Conservation (phyloP, 2,888 invertebrate species). For the Poecilus cupreus region DNA sequence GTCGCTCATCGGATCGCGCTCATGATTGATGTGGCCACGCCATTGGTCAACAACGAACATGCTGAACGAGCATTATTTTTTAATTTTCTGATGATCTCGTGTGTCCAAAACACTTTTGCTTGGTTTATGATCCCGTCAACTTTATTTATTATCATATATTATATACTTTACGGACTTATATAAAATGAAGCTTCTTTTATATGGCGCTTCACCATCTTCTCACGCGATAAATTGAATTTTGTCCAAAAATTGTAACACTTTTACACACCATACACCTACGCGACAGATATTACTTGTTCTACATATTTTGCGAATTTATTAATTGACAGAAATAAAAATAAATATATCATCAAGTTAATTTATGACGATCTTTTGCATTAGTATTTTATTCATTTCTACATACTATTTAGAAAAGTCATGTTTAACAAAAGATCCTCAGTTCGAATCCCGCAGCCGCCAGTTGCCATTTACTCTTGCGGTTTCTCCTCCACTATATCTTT, state of each 20-base stretch:
- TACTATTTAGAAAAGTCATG: too few species aligned
- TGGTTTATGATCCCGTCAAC: conserved; percentile 28
- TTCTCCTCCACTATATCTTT: too few species aligned
- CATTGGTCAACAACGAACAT: conserved; percentile 44
- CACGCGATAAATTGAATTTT: not conserved
- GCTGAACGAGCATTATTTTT: conserved; percentile 49
- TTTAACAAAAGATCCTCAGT: too few species aligned
- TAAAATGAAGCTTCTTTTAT: conserved; percentile 28
- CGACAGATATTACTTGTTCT: too few species aligned
- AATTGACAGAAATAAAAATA: too few species aligned
- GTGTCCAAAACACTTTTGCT: conserved; percentile 24
- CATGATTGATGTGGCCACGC: conserved; percentile 34
- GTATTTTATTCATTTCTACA: too few species aligned
- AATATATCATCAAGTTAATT: too few species aligned
- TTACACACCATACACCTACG: not conserved
- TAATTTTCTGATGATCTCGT: conserved; percentile 52
- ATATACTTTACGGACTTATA: conserved; percentile 33
- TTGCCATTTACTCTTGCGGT: too few species aligned
- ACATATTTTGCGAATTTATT: too few species aligned
- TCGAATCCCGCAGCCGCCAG: too few species aligned
- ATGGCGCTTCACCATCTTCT: not conserved
- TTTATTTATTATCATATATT: conserved; percentile 41
- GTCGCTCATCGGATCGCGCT: conserved; percentile 19
- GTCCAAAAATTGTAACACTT: not conserved
- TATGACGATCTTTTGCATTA: too few species aligned